Conservation (phyloP, 2,888 invertebrate species). For the Galerucella pusilla region DNA sequence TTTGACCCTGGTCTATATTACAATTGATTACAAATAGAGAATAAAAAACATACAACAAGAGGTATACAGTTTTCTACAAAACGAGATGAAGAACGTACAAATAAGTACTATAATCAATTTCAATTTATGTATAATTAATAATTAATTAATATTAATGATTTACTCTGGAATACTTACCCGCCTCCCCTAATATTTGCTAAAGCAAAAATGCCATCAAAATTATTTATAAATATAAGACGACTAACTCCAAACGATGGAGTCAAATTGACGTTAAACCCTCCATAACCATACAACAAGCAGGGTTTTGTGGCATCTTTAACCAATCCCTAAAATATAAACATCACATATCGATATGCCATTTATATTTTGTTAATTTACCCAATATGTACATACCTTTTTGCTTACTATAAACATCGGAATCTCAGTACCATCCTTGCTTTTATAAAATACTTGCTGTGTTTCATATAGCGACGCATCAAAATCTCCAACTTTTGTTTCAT, state of each 20-base stretch:
- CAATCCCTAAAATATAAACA: conserved; percentile 68
- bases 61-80: no score
- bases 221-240: conserved; percentile 87
- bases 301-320: conserved; percentile 79
- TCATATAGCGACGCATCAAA: conserved; percentile 83
- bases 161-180: conserved; percentile 72
- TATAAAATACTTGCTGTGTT: conserved; percentile 91
- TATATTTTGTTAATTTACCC: conserved; percentile 9
- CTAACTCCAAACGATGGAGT: conserved; percentile 91
- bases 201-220: conserved; percentile 89
- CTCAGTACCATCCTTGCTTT: conserved; percentile 91
- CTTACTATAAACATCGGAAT: conserved; percentile 96
- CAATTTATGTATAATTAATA: no score
- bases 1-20: no score
- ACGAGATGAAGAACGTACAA: no score
- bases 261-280: conserved; percentile 94
- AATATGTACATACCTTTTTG: conserved; percentile 71
- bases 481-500: conserved; percentile 87
- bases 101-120: no score
- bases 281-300: conserved; percentile 93
- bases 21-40: neutral
- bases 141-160: neutral
- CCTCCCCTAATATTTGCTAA: conserved; percentile 96
- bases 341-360: conserved; percentile 9
- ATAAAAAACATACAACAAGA: no score